Base-by-base conservation (phyloP, 1,140 invertebrate species). In the Helicoverpa zea region DNA sequence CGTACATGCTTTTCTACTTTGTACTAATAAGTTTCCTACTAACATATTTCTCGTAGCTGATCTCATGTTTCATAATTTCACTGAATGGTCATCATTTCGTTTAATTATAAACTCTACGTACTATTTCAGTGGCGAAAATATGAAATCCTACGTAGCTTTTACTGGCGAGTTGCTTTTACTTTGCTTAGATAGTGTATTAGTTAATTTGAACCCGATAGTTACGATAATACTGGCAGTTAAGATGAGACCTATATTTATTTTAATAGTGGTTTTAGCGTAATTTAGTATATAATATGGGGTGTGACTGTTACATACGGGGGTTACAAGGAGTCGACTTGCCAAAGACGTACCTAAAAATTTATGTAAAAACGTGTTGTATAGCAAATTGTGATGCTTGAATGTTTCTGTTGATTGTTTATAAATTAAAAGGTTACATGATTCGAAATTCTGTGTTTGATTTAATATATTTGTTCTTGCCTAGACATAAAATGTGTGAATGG, bases 351-450 rank as follows among this genome's bases (percentile, higher is more conserved):
- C 90, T 91, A 87, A 86, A 85, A 85, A 81, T 84, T 49, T 83
- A 82, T 79, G 74, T 84, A 82, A 80, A 61, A 77, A 66, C 79
- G 83, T 88, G 81, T 88, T 92, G 88, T 90, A 87, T 88, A 85
- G 84, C 73, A 81, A 87, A 85, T 83, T 88, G 81, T 85, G 84
- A 86, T 86, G 84, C 80, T 80, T 86, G 84, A 86, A 87, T 88
- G 87, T 86, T 87, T 89, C 87, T 92, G 88, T 94, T 92, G 88
- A 87, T 86, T 91, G 89, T 94, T 92, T 91, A 90, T 90, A 92
- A 92, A 94, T 89, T 89, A 87, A 88, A 85, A 79, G 30, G 74
- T 84, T 83, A 79, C 74, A 83, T 80, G 61, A 80, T 77, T 49
- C 72, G 72, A 77, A 75, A 30, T 9, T 0, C 47, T 74, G 66